Evolutionary conservation across 2,888 invertebrate genomes (phyloP).

Genomic region (Nemoura dubitans): DNA sequence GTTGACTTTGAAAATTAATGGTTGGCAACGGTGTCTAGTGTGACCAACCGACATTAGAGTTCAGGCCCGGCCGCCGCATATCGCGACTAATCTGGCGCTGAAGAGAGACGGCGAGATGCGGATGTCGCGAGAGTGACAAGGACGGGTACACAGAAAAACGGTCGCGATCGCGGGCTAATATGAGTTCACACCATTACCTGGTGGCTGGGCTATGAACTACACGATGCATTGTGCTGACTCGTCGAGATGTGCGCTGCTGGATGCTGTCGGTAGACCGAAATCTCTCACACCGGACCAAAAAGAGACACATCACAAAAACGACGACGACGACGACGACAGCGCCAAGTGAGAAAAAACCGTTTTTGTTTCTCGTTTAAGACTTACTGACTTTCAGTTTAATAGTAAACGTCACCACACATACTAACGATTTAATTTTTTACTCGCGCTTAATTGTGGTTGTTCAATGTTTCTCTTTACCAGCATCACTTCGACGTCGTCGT

Average conservation of each 20-base stretch:
- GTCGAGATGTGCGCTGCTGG: background rate
- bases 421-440: conserved; percentile 43
- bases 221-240: background rate
- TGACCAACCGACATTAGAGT: conserved; percentile 33
- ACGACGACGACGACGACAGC: background rate
- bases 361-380: conserved; percentile 21
- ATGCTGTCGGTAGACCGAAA: background rate
- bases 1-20: conserved; percentile 42
- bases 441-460: conserved; percentile 36
- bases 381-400: conserved; percentile 30
- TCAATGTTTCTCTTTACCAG: conserved; percentile 29
- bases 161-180: conserved; percentile 26
- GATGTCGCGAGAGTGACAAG: background rate
- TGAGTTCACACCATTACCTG: conserved; percentile 38
- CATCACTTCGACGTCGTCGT: background rate
- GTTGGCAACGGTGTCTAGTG: conserved; percentile 33
- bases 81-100: conserved; percentile 16
- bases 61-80: background rate
- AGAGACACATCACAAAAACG: background rate
- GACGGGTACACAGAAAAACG: conserved; percentile 14
- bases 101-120: background rate
- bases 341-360: background rate
- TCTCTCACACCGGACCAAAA: background rate
- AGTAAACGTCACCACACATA: conserved; percentile 39
- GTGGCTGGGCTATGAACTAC: background rate